These are phyloP conservation scores for Cyanoramphus novaezelandiae DNA, from an alignment of 2,113 vertebrate genomes.

Conservation along the genomic window DNA sequence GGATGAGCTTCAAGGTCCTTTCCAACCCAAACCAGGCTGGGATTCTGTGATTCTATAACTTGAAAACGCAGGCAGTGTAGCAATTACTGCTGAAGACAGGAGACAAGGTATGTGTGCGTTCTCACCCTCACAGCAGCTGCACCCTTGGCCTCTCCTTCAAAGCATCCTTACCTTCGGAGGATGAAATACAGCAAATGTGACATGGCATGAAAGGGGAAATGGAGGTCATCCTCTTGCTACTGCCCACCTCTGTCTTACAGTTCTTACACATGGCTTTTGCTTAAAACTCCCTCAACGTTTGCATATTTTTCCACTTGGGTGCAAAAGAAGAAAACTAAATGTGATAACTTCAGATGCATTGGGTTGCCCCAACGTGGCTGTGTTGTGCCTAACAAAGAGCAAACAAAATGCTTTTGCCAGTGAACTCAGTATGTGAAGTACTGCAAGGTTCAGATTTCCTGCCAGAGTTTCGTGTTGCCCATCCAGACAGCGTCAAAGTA, in stretches of 20 bases:
- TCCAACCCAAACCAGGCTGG: not conserved
- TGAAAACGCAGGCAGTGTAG: accelerated
- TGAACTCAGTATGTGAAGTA: not conserved
- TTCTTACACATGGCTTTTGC: not conserved
- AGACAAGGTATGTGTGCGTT: accelerated
- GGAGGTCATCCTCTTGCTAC: accelerated
- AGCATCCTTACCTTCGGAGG: not conserved
- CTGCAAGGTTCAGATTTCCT: not conserved
- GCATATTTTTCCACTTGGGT: not conserved
- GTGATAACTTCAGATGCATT: not conserved
- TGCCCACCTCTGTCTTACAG: not conserved
- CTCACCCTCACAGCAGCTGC: no score
- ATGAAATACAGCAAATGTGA: not conserved
- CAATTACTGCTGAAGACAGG: not conserved
- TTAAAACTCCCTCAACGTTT: not conserved
- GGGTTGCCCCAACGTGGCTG: accelerated
- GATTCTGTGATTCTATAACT: not conserved
- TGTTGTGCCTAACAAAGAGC: not conserved
- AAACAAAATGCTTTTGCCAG: not conserved
- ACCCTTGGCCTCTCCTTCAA: not conserved
- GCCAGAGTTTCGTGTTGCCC: not conserved
- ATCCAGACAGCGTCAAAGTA: not conserved
- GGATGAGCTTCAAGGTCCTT: not conserved
- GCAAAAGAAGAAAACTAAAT: not conserved
- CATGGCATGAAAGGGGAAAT: not conserved